phyloP scores from a whole-genome alignment of 64 coral and sea anemone genomes.

The Cladopsammia gracilis region DNA sequence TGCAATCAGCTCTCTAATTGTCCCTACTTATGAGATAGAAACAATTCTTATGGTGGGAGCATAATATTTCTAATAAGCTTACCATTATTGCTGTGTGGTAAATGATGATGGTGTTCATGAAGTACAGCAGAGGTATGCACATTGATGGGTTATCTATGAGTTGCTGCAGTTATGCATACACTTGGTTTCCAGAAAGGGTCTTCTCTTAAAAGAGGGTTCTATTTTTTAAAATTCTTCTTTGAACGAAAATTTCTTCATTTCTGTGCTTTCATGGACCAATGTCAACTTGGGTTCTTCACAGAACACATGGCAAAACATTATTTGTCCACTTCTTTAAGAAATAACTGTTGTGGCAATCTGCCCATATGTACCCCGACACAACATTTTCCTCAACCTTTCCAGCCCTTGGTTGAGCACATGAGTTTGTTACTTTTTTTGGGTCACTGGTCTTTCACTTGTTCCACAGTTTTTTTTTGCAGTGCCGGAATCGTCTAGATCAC shows the following conservation, averaged over 20 bases:
- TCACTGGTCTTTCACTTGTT: neutral
- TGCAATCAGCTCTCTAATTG: too few species aligned
- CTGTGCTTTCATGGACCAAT: too few species aligned
- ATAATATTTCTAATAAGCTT: too few species aligned
- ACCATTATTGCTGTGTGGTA: slow-evolving; percentile 26
- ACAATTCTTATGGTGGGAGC: too few species aligned
- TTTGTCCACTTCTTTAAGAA: slow-evolving; percentile 14
- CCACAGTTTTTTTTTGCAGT: neutral
- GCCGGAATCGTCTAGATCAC: neutral
- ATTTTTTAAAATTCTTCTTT: too few species aligned
- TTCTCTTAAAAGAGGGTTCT: neutral
- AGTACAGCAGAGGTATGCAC: neutral
- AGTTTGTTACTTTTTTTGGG: slow-evolving; percentile 37
- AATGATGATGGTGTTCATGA: neutral
- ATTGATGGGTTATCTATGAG: slow-evolving; percentile 41
- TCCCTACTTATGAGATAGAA: too few species aligned
- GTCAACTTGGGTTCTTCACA: too few species aligned
- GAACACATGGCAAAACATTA: too few species aligned
- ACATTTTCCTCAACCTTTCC: slow-evolving; percentile 48
- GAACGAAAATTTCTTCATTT: too few species aligned
- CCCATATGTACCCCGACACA: slow-evolving; percentile 45
- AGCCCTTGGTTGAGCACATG: slow-evolving; percentile 13
- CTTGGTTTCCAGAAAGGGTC: slow-evolving; percentile 44
- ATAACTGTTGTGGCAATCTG: slow-evolving; percentile 22
- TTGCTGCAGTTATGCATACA: slow-evolving; percentile 50